phyloP scores from a whole-genome alignment of 2,113 vertebrate genomes.

The Microcebus murinus region DNA sequence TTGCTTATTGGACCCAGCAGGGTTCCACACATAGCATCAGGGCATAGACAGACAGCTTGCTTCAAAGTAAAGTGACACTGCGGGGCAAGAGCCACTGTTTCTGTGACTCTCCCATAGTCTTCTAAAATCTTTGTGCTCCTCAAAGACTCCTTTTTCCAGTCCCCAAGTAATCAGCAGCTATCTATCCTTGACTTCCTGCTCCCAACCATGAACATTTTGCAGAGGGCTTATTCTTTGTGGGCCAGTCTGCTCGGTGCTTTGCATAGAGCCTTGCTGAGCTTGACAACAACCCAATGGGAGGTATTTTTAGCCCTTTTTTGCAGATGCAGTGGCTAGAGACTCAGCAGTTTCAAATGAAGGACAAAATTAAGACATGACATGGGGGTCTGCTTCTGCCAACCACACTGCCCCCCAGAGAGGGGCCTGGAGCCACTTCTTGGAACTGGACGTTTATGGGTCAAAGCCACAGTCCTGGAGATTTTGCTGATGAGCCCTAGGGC shows the following conservation, averaged over 20 bases:
- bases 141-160: neutral
- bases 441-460: neutral
- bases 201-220: neutral
- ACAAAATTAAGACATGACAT: neutral
- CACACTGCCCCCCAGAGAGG: rapidly evolving
- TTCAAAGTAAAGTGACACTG: neutral
- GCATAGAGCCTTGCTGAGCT: neutral
- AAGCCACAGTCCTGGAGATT: neutral
- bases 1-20: neutral
- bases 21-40: neutral
- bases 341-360: neutral
- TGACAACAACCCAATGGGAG: neutral
- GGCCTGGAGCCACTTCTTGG: neutral
- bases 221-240: neutral
- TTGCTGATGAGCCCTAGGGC: neutral
- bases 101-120: neutral
- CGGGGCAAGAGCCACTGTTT: neutral
- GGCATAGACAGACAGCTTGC: neutral
- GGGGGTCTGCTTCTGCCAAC: no score
- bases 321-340: neutral
- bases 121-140: neutral
- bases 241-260: neutral
- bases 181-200: neutral
- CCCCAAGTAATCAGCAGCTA: neutral
- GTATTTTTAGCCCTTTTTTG: neutral